Evolutionary conservation across 2,113 vertebrate species (phyloP).

Genomic region (Callospermophilus lateralis): DNA sequence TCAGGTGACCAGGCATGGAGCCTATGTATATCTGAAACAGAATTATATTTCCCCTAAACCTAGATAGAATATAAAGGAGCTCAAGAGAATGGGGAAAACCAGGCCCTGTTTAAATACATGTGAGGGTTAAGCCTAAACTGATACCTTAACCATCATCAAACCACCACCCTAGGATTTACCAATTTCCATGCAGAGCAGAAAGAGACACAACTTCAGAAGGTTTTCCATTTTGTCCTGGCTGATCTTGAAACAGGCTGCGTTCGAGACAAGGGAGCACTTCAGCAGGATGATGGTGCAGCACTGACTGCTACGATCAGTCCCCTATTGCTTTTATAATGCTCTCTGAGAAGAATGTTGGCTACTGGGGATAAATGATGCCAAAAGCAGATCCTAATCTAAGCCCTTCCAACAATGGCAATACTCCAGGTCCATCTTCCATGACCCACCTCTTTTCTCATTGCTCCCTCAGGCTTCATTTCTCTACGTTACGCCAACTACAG

Average conservation of each 20-base stretch:
- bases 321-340: background rate
- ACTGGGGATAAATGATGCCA: background rate
- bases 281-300: background rate
- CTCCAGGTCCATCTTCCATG: background rate
- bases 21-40: background rate
- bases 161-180: background rate
- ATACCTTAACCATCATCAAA: background rate
- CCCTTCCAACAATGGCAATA: background rate
- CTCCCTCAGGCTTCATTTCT: background rate
- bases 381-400: background rate
- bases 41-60: background rate
- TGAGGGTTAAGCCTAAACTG: background rate
- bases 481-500: background rate
- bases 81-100: background rate
- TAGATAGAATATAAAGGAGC: background rate
- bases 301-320: background rate
- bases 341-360: background rate
- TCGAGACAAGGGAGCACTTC: too few species aligned
- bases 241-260: background rate
- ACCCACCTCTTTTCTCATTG: background rate
- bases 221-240: background rate
- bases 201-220: background rate
- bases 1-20: background rate
- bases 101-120: background rate
- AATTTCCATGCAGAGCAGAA: background rate